A percentile compares a stretch with the other conserved stretches of the same genome.
phyloP scores from a whole-genome alignment of 2,797 vertebrate species.

The Sebastes steindachneri region DNA sequence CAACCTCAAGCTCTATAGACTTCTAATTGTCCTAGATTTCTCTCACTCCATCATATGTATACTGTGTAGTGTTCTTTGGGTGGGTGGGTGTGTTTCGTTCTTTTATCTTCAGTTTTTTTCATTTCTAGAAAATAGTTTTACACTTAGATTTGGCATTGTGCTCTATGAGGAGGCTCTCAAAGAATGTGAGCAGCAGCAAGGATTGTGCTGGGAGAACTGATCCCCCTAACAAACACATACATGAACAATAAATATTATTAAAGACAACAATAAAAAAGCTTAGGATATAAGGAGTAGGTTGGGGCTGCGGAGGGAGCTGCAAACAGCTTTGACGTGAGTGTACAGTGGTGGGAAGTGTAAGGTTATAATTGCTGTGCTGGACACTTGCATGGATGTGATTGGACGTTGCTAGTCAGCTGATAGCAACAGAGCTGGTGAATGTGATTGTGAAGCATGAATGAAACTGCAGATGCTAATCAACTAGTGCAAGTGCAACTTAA shows the following conservation, averaged over 20 bases:
- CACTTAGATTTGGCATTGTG: background rate
- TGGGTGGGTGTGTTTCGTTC: background rate
- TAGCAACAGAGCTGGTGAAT: background rate
- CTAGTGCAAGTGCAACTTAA: background rate
- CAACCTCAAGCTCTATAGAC: background rate
- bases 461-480: background rate
- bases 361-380: background rate
- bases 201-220: background rate
- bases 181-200: background rate
- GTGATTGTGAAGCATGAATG: background rate
- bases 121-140: background rate
- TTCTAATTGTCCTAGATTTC: background rate
- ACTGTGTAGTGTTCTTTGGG: background rate
- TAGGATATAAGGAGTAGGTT: background rate
- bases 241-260: background rate
- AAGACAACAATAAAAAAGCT: constrained; percentile 9
- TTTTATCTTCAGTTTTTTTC: background rate
- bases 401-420: background rate
- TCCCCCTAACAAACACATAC: constrained; percentile 1
- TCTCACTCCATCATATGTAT: background rate
- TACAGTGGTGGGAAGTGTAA: background rate
- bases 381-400: background rate
- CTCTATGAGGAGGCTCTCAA: background rate
- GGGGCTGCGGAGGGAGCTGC: background rate
- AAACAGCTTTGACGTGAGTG: background rate